Evolutionary conservation across 2,113 vertebrate genomes (phyloP), one percentile per base, ranked within the genome.

Genomic region (Bagarius yarrelli): DNA sequence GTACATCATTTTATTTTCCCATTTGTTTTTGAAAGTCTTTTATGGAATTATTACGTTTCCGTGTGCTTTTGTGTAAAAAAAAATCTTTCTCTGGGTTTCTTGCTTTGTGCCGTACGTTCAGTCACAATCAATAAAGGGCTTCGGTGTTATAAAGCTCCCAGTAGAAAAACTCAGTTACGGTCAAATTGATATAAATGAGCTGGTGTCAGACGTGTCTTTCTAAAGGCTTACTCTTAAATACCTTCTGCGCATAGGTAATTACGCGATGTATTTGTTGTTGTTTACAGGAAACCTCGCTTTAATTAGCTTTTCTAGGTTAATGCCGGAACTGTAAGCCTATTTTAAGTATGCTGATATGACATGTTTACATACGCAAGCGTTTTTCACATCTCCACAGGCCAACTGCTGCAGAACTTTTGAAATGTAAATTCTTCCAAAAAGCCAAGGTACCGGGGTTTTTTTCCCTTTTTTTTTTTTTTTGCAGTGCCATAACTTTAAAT

Each of bases 341-440:
- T 25, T 77, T 36, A 60, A 56, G 44, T 69, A 82, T 76, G 30
- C 56, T 8, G 19, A 61, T 50, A 73, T 52, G 23, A 36, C 72
- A 66, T 74, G 56, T 55, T 84, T 30, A 44, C 63, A 25, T 57
- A 16, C 56, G 55, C 19, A 50, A 40, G 23, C 67, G 0, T 40
- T 57, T 30, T 79, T 79, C 40, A n/a, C 21, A 18, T 84, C 66
- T 90, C 67, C 87, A 50, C 60, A 94, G 94, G 89, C 93, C 94
- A 1, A 92, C 94, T 82, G 91, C 94, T 8, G 89, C 93, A 70
- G 94, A 94, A 87, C 93, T 94, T 87, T 89, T 94, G 90, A 94
- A 94, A 88, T 92, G 93, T 86, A 94, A 94, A 93, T 92, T 94
- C 82, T 93, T 94, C 89, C 93, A 94, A 89, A 94, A 94, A 87